phyloP scores from a whole-genome alignment of 2,113 vertebrate genomes.

The Oncorhynchus clarkii region DNA sequence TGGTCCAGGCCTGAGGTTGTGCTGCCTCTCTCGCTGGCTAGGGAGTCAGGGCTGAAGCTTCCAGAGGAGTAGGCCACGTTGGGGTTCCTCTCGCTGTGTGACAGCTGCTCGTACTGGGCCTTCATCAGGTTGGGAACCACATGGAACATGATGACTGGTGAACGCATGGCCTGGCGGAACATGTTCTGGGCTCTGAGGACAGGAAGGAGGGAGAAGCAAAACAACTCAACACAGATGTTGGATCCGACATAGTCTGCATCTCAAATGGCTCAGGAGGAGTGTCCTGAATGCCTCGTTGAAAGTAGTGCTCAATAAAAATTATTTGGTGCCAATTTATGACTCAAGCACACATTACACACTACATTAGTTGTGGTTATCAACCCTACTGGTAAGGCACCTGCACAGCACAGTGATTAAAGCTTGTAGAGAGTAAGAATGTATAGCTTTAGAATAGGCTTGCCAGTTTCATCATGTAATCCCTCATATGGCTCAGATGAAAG shows the following conservation, averaged over 20 bases:
- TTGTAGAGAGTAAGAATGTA: neutral
- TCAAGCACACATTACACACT: too few species aligned
- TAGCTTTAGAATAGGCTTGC: conserved; percentile 37
- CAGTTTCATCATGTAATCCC: conserved; percentile 38
- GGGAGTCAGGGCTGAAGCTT: conserved; percentile 78
- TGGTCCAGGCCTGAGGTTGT: conserved; percentile 60
- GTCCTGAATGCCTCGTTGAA: too few species aligned
- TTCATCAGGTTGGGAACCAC: conserved; percentile 87
- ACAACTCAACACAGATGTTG: too few species aligned
- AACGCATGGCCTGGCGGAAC: conserved; percentile 92
- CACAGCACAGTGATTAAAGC: too few species aligned
- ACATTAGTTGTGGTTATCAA: too few species aligned
- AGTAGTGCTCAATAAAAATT: too few species aligned
- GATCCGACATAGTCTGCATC: too few species aligned
- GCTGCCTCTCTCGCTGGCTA: conserved; percentile 64
- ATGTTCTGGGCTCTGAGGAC: conserved; percentile 89
- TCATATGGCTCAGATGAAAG: conserved; percentile 56
- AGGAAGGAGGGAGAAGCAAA: neutral
- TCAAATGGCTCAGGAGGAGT: too few species aligned
- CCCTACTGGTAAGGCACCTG: too few species aligned
- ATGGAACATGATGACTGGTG: conserved; percentile 89
- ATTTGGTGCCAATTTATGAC: too few species aligned
- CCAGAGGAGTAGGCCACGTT: conserved; percentile 62
- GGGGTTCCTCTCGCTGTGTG: conserved; percentile 76
- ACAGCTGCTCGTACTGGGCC: conserved; percentile 85